Evolutionary conservation across 2,888 invertebrate species (phyloP), one percentile per base, ranked within the genome.

Genomic region (Meandrusa payeni): DNA sequence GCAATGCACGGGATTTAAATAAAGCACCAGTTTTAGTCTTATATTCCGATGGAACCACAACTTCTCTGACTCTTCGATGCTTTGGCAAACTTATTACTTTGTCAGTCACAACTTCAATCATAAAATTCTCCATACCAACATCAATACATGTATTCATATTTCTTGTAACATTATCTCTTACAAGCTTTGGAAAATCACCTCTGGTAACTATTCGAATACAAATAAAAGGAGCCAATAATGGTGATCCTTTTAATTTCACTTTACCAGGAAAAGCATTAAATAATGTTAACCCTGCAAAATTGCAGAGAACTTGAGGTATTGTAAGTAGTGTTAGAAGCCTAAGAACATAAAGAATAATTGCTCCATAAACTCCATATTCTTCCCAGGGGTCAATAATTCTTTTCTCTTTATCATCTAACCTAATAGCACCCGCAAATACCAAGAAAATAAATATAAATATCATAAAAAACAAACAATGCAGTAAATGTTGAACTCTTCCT

Each of bases 251-350:
- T 20, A 96, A 83, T 52, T 92, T 89, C 2, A 97, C 95, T 83
- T 95, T 96, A 57, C 97, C 97, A 38, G 97, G 96, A 76, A 98
- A 98, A 52, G 97, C 96, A 88, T 98, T 98, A 78, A 96, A 98
- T 54, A 96, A 89, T 43, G 94, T 91, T 50, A 98, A 82, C 29
- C 97, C 97, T 54, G 93, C 89, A 76, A 96, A 95, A 73, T 95
- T 95, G 75, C 96, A 96, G 36, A 97, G 64, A 52, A 95, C 95
- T 89, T 97, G 96, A 11, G 97, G 97, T 69, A 97, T 87, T 41
- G 97, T 95, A 40, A 97, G 89, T 65, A 97, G 91, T 39, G 96
- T 95, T 34, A 97, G 86, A 47, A 94, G 90, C 57, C 97, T 90
- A 55, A 97, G 73, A 45, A 93, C 69, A 74, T 97, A 97, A 51